A percentile compares a stretch with the other conserved stretches of the same genome.
These are phyloP conservation scores for Eutrigla gurnardus DNA, from an alignment of 2,797 vertebrate species.

Conservation along the genomic window DNA sequence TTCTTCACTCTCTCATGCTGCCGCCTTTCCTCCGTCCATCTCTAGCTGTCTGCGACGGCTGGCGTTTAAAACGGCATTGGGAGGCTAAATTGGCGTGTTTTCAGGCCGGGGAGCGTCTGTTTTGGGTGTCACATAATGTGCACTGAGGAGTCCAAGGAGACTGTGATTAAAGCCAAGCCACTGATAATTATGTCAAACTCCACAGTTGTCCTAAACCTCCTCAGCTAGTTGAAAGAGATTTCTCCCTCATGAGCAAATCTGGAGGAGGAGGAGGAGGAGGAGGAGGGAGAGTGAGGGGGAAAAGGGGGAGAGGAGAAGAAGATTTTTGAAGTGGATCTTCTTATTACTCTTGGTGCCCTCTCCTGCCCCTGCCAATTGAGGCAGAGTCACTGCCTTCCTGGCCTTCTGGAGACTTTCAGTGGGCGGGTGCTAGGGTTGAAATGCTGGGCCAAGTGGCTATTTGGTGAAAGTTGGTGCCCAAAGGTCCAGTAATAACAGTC, in stretches of 20 bases:
- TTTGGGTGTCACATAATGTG: conserved; percentile 81
- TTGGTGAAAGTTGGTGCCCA: conserved; percentile 20
- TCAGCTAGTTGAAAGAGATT: conserved; percentile 85
- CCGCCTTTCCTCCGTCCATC: conserved; percentile 66
- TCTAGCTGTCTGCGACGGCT: conserved; percentile 64
- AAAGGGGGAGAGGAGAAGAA: conserved; percentile 59
- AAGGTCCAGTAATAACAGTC: conserved; percentile 9
- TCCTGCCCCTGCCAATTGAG: conserved; percentile 75
- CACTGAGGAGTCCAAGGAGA: conserved; percentile 78
- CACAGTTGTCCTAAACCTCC: conserved; percentile 80
- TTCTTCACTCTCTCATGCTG: conserved; percentile 41
- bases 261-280: conserved; percentile 52
- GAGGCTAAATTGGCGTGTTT: conserved; percentile 83
- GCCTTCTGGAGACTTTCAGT: conserved; percentile 45
- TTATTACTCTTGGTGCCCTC: conserved; percentile 72
- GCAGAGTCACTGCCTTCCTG: conserved; percentile 59
- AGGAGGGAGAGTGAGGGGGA: conserved; percentile 43
- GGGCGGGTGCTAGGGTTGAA: conserved; percentile 39
- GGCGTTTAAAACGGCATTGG: conserved; percentile 62
- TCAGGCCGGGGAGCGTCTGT: conserved; percentile 74
- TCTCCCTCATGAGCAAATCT: conserved; percentile 74
- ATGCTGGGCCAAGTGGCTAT: conserved; percentile 45
- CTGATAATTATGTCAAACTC: conserved; percentile 85
- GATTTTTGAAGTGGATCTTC: conserved; percentile 78
- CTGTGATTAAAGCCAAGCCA: conserved; percentile 86